Conservation (phyloP, 1,140 invertebrate genomes). For the Leptinotarsa defecta region DNA sequence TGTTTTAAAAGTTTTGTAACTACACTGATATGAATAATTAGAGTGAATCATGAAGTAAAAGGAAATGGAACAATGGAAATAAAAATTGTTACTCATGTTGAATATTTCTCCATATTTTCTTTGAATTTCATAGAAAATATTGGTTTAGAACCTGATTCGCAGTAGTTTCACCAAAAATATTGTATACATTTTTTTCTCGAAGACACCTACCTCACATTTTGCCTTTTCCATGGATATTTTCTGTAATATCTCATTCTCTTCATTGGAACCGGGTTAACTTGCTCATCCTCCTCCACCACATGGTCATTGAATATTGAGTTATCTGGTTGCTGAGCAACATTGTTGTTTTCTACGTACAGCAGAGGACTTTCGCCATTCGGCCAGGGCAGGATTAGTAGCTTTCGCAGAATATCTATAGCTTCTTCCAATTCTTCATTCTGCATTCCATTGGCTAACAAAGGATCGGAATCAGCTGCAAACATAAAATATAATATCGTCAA, state of each 20-base stretch:
- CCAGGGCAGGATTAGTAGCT: slow-evolving; percentile 47
- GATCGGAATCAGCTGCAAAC: not conserved
- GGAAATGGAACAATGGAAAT: too few relatives aligned
- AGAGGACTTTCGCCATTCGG: slow-evolving; percentile 52
- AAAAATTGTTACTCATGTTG: too few relatives aligned
- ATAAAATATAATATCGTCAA: not conserved
- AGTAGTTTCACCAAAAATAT: too few relatives aligned
- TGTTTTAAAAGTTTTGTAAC: too few relatives aligned
- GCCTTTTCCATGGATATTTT: slow-evolving; percentile 66
- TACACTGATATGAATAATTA: too few relatives aligned
- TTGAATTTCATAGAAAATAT: too few relatives aligned
- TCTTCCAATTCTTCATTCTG: slow-evolving; percentile 38
- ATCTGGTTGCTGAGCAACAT: slow-evolving; percentile 29
- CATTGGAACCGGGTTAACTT: slow-evolving; percentile 31
- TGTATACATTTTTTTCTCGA: too few relatives aligned
- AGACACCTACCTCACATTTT: slow-evolving; percentile 54
- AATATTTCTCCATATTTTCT: too few relatives aligned
- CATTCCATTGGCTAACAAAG: not conserved
- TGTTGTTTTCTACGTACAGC: slow-evolving; percentile 57
- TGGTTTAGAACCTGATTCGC: too few relatives aligned
- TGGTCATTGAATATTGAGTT: slow-evolving; percentile 36
- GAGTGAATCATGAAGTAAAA: too few relatives aligned
- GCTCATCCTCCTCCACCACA: slow-evolving; percentile 19
- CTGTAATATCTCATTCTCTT: slow-evolving; percentile 65
- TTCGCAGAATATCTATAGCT: slow-evolving; percentile 38